Percentiles rank a stretch among this genome's conserved stretches.
These are phyloP conservation scores for Taenioides sp. DNA, from an alignment of 2,797 vertebrate species.

Conservation along the genomic window DNA sequence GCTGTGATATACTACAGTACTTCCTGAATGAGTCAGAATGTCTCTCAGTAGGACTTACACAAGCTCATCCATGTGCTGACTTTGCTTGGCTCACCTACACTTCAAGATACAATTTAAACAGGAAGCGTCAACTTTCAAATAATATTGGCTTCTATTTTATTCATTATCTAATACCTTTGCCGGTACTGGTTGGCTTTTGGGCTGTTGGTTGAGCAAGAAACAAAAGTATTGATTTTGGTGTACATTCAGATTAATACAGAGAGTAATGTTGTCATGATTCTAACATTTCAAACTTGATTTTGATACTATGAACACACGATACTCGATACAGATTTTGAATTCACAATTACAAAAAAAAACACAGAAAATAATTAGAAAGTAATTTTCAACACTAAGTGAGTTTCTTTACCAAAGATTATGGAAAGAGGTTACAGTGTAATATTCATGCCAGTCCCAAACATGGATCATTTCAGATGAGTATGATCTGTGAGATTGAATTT, in stretches of 20 bases:
- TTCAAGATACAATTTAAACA: background rate
- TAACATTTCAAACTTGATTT: no score
- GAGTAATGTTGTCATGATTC: no score
- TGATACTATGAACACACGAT: no score
- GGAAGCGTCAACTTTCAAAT: background rate
- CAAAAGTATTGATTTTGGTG: background rate
- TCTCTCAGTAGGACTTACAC: constrained; percentile 1
- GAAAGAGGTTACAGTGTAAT: background rate
- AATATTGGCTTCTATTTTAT: background rate
- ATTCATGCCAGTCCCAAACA: background rate
- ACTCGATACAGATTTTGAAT: no score
- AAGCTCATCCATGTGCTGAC: constrained; percentile 13
- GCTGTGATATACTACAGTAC: constrained; percentile 44
- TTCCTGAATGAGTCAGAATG: constrained; percentile 46
- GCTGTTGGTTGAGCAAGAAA: background rate
- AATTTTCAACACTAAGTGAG: background rate
- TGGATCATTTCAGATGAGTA: background rate
- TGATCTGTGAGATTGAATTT: no score
- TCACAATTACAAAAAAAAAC: no score
- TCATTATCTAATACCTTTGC: background rate
- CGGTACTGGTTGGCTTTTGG: background rate
- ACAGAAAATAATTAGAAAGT: no score
- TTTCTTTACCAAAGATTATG: no score
- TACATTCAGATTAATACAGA: background rate
- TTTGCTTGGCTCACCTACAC: constrained; percentile 1